Conservation (phyloP, 2,888 invertebrate genomes). For the Gryllus longicercus region DNA sequence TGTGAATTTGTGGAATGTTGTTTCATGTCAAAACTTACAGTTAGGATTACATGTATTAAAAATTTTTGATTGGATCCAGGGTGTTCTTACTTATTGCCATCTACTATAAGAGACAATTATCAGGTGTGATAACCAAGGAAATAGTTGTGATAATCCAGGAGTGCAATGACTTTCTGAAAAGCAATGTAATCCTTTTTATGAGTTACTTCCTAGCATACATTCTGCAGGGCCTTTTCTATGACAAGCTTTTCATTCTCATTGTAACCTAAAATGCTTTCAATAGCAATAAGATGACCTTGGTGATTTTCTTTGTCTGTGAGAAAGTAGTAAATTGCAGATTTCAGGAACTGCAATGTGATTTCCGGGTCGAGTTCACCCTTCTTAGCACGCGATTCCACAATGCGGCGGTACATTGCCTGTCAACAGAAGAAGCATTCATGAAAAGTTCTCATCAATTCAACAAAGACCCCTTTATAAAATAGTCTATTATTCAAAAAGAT, state of each 20-base stretch:
- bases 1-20: no score
- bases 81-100: no score
- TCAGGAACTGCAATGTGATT: conserved; percentile 85
- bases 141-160: no score
- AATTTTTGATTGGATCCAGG: no score
- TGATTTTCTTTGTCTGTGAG: conserved; percentile 85
- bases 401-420: conserved; percentile 81
- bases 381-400: conserved; percentile 70
- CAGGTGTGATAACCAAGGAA: no score
- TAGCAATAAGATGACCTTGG: conserved; percentile 82
- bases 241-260: conserved; percentile 75
- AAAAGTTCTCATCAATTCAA: neutral
- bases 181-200: no score
- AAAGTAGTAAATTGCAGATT: conserved; percentile 90
- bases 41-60: no score
- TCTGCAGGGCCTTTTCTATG: conserved; percentile 58
- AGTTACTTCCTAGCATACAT: conserved; percentile 26
- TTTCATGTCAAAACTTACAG: no score
- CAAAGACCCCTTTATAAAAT: no score
- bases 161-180: no score
- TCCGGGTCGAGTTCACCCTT: conserved; percentile 80
- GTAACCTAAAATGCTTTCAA: conserved; percentile 87
- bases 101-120: no score
- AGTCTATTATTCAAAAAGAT: no score
- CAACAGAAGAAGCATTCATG: conserved; percentile 40